phyloP scores from a whole-genome alignment of 1,140 invertebrate genomes.

The Drosophila ercepeae region DNA sequence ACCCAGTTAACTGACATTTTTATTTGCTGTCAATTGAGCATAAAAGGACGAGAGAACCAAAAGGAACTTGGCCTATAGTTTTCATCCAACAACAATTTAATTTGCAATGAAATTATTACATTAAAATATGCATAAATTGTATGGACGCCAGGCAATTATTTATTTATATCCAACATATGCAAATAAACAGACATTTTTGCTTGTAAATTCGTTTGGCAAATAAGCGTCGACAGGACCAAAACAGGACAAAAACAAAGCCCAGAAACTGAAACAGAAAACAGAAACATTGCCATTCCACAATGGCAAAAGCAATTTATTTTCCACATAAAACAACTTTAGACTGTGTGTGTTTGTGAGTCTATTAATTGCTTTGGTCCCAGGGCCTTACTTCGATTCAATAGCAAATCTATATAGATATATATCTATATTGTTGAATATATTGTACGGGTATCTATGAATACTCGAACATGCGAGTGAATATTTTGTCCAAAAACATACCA shows the following conservation, averaged over 20 bases:
- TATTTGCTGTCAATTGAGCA: constrained; percentile 82
- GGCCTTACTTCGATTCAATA: background rate
- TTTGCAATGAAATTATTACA: constrained; percentile 49
- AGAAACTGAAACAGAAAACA: constrained; percentile 1
- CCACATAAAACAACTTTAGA: constrained; percentile 37
- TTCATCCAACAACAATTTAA: constrained; percentile 40
- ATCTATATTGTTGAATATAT: background rate
- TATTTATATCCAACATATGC: constrained; percentile 57
- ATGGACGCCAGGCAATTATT: constrained; percentile 32
- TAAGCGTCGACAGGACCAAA: constrained; percentile 18
- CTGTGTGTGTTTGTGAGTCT: constrained; percentile 9
- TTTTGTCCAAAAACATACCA: background rate
- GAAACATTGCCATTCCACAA: background rate
- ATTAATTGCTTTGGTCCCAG: constrained; percentile 39
- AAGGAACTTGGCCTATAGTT: constrained; percentile 9
- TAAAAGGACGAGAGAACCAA: background rate
- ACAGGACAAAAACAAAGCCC: constrained; percentile 1
- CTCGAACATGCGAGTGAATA: too few relatives aligned
- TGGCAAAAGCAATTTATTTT: constrained; percentile 53
- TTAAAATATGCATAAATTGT: constrained; percentile 57
- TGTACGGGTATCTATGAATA: too few relatives aligned
- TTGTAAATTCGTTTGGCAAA: constrained; percentile 45
- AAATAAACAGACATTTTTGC: constrained; percentile 47
- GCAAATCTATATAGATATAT: background rate
- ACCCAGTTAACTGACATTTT: constrained; percentile 68